A percentile compares a stretch with the other conserved stretches of the same genome.
phyloP scores from a whole-genome alignment of 2,888 invertebrate species.

The Amblyjoppa proteus region DNA sequence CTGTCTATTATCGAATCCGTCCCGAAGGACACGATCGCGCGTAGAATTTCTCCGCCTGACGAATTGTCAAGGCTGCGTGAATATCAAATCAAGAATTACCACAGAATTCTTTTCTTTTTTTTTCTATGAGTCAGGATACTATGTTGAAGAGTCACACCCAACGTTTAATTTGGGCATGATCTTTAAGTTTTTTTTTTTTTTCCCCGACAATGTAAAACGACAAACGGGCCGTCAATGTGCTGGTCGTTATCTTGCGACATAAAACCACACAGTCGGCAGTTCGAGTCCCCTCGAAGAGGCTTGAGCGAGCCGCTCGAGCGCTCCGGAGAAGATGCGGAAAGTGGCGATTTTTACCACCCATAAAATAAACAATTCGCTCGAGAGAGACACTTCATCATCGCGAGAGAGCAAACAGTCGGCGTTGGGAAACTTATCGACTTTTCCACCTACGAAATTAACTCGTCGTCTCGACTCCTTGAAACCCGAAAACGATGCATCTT shows the following conservation, averaged over 20 bases:
- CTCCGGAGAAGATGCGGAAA: not conserved
- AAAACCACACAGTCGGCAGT: not conserved
- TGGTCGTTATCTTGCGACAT: not conserved
- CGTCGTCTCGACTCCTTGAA: not conserved
- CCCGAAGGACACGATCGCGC: not conserved
- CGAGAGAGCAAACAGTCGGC: not conserved
- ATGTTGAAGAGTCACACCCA: not conserved
- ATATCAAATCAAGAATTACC: slow-evolving; percentile 21
- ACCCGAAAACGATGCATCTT: not conserved
- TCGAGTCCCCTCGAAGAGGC: not conserved
- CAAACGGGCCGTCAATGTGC: too few species aligned
- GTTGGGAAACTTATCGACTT: not conserved
- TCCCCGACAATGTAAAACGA: not conserved
- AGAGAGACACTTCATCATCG: slow-evolving; percentile 1
- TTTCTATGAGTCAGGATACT: not conserved
- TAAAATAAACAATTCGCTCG: not conserved
- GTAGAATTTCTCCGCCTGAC: not conserved
- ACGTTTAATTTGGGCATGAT: not conserved
- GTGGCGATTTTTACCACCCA: not conserved
- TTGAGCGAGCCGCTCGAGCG: not conserved
- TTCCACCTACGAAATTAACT: not conserved
- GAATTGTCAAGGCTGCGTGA: slow-evolving; percentile 49
- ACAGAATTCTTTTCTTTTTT: not conserved
- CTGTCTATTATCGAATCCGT: slow-evolving; percentile 16
- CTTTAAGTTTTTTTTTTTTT: not conserved